Percentiles rank a stretch among this genome's conserved stretches.
These are phyloP conservation scores for Alouatta palliata DNA, from an alignment of 2,113 vertebrate genomes.

Conservation along the genomic window DNA sequence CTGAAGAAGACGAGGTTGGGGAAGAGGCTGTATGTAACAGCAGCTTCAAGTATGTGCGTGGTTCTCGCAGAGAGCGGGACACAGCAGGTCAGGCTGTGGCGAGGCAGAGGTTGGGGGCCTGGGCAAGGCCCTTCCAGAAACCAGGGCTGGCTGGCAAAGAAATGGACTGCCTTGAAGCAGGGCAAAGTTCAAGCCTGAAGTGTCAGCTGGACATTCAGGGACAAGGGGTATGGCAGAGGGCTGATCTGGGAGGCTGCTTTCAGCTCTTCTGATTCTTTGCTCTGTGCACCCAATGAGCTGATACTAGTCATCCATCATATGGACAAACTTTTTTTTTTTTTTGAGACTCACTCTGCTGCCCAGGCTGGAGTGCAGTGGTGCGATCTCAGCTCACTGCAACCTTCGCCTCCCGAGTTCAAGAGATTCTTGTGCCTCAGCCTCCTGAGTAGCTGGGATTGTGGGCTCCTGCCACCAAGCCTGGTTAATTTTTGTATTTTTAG, in stretches of 20 bases:
- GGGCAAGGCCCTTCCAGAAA: background rate
- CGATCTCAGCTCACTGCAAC: too few species aligned
- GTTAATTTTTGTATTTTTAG: too few species aligned
- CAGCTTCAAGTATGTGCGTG: background rate
- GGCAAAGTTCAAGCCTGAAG: background rate
- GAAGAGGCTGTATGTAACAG: background rate
- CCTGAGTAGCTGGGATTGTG: too few species aligned
- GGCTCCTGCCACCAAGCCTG: too few species aligned
- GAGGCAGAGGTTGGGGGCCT: background rate
- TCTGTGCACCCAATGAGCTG: background rate
- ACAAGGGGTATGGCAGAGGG: background rate
- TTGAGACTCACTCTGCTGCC: too few species aligned
- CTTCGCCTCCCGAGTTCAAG: too few species aligned
- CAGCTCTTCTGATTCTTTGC: background rate
- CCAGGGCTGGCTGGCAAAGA: background rate
- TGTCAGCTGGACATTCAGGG: background rate
- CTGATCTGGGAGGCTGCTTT: background rate
- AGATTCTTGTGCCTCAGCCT: too few species aligned
- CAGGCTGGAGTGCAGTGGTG: too few species aligned
- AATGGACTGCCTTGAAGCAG: background rate
- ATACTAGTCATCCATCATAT: background rate
- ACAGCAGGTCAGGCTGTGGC: background rate
- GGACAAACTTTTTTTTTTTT: background rate
- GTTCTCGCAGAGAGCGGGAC: background rate
- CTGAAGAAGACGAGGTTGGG: background rate